Base-by-base conservation (phyloP, 2,888 invertebrate genomes). In the Tryphoninae sp. region DNA sequence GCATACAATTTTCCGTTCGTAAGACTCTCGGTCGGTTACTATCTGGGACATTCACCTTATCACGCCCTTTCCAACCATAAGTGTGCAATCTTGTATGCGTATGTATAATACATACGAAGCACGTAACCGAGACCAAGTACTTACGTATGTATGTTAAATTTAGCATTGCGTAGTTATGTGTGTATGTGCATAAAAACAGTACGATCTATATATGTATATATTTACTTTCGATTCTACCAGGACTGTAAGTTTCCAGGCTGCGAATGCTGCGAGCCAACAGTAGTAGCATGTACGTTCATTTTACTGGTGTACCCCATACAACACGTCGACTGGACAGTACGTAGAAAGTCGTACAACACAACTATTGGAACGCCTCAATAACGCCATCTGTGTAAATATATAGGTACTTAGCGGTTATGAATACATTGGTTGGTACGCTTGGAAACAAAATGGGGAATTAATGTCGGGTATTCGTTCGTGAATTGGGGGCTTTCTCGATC, bases 211-310 rank as follows among this genome's bases (percentile, higher is more conserved):
- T n/a, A 51, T 51, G 7, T 67, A 16, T 23, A 40, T 68, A 68
- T 68, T 76, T 72, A 72, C 80, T 80, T 76, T 80, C 80, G 80
- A 80, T 80, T 76, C 61, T 33, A 72, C 33, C 6, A 65, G 26
- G 19, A 11, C 53, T 51, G n/a, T 59, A 22, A 16, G 59, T 64
- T 42, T 73, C 73, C 61, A 73, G 73, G 72, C 53, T 49, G 42
- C 42, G 61, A 40, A 64, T 71, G 62, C 33, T 42, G 42, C 51
- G 42, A 11, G 42, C 4, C 3, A n/a, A n/a, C 33, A 33, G 33
- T 33, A 33, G 33, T 33, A 33, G 33, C 4, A 19, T 19, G 33
- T 33, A 33, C 33, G 33, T 33, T 33, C 33, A 1, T 33, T 33
- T 33, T 33, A 33, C 33, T 33, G 33, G 26, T 26, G 26, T 19